phyloP scores from a whole-genome alignment of 1,140 invertebrate species.

The Leucophenga varia region DNA sequence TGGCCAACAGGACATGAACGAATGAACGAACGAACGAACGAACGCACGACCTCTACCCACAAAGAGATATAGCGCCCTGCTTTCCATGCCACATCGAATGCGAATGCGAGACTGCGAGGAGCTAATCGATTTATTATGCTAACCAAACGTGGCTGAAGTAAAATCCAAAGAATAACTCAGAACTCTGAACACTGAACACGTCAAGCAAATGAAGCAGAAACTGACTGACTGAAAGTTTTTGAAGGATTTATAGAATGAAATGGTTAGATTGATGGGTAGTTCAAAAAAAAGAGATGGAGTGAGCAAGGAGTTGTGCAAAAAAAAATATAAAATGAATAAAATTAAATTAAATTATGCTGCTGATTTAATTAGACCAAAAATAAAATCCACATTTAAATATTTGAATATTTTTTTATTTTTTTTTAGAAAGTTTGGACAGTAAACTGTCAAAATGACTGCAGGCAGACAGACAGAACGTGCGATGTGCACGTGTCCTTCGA shows the following conservation, averaged over 20 bases:
- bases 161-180: too few relatives aligned
- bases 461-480: too few relatives aligned
- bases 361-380: constrained; percentile 16
- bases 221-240: constrained; percentile 1
- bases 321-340: not conserved
- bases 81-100: too few relatives aligned
- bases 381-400: constrained; percentile 5
- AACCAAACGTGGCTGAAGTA: constrained; percentile 49
- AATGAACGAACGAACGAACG: too few relatives aligned
- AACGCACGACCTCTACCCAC: constrained; percentile 7
- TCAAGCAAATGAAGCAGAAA: constrained; percentile 39
- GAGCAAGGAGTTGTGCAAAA: not conserved
- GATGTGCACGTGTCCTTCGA: too few relatives aligned
- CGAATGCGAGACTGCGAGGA: constrained; percentile 7
- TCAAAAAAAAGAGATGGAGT: too few relatives aligned
- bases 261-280: too few relatives aligned
- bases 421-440: not conserved
- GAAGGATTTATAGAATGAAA: too few relatives aligned
- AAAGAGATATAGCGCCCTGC: not conserved
- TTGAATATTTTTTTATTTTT: not conserved
- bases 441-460: constrained; percentile 39
- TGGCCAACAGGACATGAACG: too few relatives aligned
- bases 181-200: constrained; percentile 11
- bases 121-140: constrained; percentile 54
- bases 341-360: constrained; percentile 13